Evolutionary conservation across 2,113 vertebrate genomes (phyloP).

Genomic region (Kobus ellipsiprymnus): DNA sequence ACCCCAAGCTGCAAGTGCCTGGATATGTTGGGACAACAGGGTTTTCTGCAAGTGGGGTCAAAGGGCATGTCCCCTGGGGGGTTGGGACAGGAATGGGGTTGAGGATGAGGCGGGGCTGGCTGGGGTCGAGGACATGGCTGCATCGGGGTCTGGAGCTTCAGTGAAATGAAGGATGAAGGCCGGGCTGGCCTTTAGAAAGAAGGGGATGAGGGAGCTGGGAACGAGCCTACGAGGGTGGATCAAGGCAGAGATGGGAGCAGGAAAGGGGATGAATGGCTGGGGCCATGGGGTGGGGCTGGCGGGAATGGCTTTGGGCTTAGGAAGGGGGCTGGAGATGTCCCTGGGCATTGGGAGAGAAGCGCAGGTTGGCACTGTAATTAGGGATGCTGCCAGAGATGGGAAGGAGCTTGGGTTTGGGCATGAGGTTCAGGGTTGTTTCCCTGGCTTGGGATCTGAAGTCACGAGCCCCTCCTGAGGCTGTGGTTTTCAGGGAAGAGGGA

Average conservation of each 20-base stretch:
- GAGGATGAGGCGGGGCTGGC: neutral
- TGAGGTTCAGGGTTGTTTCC: neutral
- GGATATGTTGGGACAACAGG: rapidly evolving
- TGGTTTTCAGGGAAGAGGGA: neutral
- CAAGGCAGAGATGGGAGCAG: rapidly evolving
- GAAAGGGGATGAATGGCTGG: neutral
- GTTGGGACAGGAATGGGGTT: neutral
- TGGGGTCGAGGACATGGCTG: neutral
- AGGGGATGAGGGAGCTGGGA: neutral
- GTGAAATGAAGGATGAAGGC: neutral
- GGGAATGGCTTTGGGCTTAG: neutral
- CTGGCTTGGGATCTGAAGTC: neutral
- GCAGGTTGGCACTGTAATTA: no score
- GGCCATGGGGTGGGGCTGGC: rapidly evolving
- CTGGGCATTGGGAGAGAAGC: rapidly evolving
- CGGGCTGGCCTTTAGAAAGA: neutral
- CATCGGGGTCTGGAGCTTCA: neutral
- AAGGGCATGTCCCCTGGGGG: neutral
- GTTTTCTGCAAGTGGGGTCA: neutral
- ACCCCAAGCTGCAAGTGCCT: neutral
- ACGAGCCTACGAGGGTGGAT: neutral
- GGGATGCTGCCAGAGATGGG: rapidly evolving
- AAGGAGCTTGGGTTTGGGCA: rapidly evolving
- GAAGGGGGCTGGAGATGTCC: neutral
- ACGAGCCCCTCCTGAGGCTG: neutral